Conservation (phyloP, 2,113 vertebrate species). For the Colius striatus region DNA sequence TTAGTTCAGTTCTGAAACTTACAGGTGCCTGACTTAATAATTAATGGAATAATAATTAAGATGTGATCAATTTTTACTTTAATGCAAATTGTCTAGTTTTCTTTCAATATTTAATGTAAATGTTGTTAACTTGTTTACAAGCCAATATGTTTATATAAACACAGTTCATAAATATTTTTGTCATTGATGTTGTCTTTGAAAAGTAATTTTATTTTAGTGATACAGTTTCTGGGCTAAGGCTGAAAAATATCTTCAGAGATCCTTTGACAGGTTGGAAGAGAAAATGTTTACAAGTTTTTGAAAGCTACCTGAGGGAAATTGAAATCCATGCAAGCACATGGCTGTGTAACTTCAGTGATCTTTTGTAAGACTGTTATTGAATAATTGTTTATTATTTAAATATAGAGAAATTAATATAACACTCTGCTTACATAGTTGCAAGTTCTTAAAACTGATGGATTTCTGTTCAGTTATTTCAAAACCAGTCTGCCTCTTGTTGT, state of each 20-base stretch:
- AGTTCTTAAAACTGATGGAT: background rate
- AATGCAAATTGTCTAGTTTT: background rate
- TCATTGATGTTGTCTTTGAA: background rate
- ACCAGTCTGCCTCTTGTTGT: background rate
- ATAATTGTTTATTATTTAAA: background rate
- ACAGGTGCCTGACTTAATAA: slow-evolving; percentile 3
- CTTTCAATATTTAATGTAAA: slow-evolving; percentile 1
- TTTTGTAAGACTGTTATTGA: background rate
- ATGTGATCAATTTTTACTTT: slow-evolving; percentile 2
- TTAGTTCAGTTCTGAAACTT: background rate
- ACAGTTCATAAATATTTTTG: slow-evolving; percentile 28
- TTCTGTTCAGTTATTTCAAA: background rate
- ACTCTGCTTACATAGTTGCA: background rate
- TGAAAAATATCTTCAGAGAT: background rate
- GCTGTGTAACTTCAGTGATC: background rate
- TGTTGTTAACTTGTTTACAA: slow-evolving; percentile 35
- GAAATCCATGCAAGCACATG: background rate
- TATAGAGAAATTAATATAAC: background rate
- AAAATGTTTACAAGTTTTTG: background rate
- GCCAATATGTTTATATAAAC: slow-evolving; percentile 48
- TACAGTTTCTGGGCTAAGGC: background rate
- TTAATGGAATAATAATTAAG: background rate
- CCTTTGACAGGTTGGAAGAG: background rate
- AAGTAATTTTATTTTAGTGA: background rate
- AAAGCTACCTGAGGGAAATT: background rate